phyloP scores from a whole-genome alignment of 2,888 invertebrate species.

The Rhagonycha fulva region DNA sequence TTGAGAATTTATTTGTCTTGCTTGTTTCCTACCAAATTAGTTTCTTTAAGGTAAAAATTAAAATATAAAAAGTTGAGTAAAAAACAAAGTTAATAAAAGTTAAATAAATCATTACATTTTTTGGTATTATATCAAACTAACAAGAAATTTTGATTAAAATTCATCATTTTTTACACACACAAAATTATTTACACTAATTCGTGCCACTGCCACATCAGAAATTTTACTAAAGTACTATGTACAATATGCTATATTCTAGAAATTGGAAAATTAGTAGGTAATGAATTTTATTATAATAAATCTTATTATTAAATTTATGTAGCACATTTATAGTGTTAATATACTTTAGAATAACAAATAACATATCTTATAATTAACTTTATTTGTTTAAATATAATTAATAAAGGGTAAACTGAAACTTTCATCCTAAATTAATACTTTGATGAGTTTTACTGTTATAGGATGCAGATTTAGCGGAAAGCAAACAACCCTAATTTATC shows the following conservation, averaged over 20 bases:
- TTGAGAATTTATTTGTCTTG: too few relatives aligned
- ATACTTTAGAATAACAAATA: not conserved
- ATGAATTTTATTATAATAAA: not conserved
- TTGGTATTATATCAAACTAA: too few relatives aligned
- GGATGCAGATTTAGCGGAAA: conserved; percentile 22
- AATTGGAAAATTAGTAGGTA: not conserved
- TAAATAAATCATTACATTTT: too few relatives aligned
- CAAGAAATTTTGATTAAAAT: too few relatives aligned
- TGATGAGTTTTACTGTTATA: conserved; percentile 23
- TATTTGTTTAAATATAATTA: not conserved
- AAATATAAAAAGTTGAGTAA: too few relatives aligned
- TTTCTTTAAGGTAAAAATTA: too few relatives aligned
- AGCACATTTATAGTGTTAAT: not conserved
- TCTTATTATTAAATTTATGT: not conserved
- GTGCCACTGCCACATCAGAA: not conserved
- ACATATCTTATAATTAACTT: not conserved
- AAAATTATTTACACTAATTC: too few relatives aligned
- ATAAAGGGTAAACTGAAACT: not conserved
- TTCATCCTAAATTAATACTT: conserved; percentile 21
- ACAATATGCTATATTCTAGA: not conserved
- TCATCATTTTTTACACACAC: too few relatives aligned
- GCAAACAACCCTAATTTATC: conserved; percentile 24
- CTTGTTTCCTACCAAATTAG: too few relatives aligned
- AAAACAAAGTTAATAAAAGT: too few relatives aligned
- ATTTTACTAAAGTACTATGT: not conserved